Evolutionary conservation across 37 sponge, comb jelly and placozoan species (phyloP).

Genomic region (Halichondria panicea): DNA sequence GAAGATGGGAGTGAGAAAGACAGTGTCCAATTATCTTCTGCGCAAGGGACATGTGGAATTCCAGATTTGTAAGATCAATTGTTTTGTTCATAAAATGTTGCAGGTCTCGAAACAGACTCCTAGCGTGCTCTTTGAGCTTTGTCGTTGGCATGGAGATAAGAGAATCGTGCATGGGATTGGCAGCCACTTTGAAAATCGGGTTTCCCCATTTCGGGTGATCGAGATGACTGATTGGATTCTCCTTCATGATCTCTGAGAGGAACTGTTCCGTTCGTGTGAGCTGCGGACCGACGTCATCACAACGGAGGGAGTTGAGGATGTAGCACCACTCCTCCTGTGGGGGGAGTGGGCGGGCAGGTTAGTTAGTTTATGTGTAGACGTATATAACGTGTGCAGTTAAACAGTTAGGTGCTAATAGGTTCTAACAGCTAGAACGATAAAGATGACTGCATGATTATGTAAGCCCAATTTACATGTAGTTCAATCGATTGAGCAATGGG

Average conservation of each 20-base stretch:
- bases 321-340: constrained; percentile 57
- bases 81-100: constrained; percentile 38
- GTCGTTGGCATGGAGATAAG: constrained; percentile 55
- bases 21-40: constrained; percentile 51
- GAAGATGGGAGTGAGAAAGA: constrained; percentile 32
- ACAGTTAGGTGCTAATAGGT: no score
- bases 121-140: constrained; percentile 27
- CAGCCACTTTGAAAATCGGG: constrained; percentile 34
- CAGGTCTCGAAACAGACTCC: constrained; percentile 35
- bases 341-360: not conserved
- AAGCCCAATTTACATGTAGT: no score
- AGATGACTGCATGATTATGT: no score
- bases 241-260: constrained; percentile 25
- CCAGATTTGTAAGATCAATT: constrained; percentile 1
- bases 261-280: constrained; percentile 40
- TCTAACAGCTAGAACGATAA: no score
- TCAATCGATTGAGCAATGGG: no score
- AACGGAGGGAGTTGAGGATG: constrained; percentile 13
- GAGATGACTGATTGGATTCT: not conserved
- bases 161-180: constrained; percentile 14
- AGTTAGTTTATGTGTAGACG: no score
- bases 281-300: constrained; percentile 24
- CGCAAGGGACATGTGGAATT: constrained; percentile 40
- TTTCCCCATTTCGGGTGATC: constrained; percentile 36
- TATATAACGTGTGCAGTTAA: no score